A percentile compares a stretch with the other conserved stretches of the same genome.
Conservation (phyloP, 2,797 vertebrate genomes). For the Danio choprae region DNA sequence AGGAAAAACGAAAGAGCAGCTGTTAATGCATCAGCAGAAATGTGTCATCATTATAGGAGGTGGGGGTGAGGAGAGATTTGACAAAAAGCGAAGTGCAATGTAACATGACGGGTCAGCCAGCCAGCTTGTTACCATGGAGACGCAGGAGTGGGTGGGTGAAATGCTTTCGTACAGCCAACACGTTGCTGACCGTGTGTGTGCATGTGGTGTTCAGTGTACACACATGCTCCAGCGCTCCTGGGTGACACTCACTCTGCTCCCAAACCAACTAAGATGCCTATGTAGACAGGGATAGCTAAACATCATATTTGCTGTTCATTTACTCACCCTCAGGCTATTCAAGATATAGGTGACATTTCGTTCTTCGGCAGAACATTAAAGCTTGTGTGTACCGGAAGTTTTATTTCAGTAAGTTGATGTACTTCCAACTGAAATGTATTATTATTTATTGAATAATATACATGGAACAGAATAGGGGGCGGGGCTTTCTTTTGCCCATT, state of each 20-base stretch:
- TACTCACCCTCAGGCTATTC: too few relatives aligned
- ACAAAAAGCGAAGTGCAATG: constrained; percentile 60
- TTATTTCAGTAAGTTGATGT: too few relatives aligned
- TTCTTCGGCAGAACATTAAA: too few relatives aligned
- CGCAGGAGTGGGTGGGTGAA: constrained; percentile 48
- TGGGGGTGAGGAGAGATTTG: constrained; percentile 51
- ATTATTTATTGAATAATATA: too few relatives aligned
- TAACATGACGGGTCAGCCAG: constrained; percentile 65
- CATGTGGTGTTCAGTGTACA: constrained; percentile 31
- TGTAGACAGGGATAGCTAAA: not conserved
- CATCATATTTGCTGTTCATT: not conserved
- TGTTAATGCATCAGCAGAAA: constrained; percentile 54
- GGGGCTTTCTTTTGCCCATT: too few relatives aligned
- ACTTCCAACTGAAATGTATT: too few relatives aligned
- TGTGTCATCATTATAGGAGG: constrained; percentile 46
- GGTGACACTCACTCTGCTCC: constrained; percentile 1
- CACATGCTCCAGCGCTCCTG: not conserved
- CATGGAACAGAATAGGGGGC: too few relatives aligned
- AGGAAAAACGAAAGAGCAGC: constrained; percentile 42
- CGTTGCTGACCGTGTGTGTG: constrained; percentile 35
- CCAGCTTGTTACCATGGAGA: constrained; percentile 73
- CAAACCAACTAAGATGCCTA: not conserved
- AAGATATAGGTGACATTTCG: too few relatives aligned
- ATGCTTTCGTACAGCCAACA: constrained; percentile 20
- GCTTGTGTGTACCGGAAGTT: too few relatives aligned